These are phyloP conservation scores for Thera obeliscata DNA, from an alignment of 2,888 invertebrate species.

Conservation along the genomic window DNA sequence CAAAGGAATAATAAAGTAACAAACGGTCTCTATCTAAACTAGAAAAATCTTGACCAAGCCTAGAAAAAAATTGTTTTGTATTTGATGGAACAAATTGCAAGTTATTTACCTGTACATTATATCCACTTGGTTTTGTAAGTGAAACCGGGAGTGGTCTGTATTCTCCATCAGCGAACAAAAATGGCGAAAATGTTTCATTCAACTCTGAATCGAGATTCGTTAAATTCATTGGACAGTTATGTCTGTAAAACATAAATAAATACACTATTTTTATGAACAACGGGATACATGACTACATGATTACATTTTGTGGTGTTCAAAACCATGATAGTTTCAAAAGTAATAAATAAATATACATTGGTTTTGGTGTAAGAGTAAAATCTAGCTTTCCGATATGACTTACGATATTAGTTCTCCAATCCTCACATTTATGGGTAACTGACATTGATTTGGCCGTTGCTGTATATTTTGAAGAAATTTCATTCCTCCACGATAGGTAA, in stretches of 20 bases:
- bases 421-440: conserved; percentile 56
- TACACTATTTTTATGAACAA: no score
- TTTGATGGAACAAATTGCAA: no score
- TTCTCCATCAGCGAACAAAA: conserved; percentile 51
- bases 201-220: conserved; percentile 49
- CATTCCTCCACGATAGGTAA: conserved; percentile 56
- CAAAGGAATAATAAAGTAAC: no score
- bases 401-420: conserved; percentile 64
- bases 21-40: no score
- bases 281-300: no score
- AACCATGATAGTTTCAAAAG: no score
- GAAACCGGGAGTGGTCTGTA: conserved; percentile 58
- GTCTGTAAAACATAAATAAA: conserved; percentile 49
- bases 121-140: conserved; percentile 58
- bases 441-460: conserved; percentile 45
- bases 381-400: conserved; percentile 42
- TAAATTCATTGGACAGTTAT: conserved; percentile 57
- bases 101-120: conserved; percentile 58
- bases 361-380: no score
- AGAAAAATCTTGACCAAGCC: no score
- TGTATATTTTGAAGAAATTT: conserved; percentile 46
- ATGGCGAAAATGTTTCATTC: conserved; percentile 59
- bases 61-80: no score
- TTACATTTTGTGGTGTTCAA: no score
- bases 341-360: no score